Evolutionary conservation across 2,888 invertebrate genomes (phyloP).

Genomic region (Labia minor): DNA sequence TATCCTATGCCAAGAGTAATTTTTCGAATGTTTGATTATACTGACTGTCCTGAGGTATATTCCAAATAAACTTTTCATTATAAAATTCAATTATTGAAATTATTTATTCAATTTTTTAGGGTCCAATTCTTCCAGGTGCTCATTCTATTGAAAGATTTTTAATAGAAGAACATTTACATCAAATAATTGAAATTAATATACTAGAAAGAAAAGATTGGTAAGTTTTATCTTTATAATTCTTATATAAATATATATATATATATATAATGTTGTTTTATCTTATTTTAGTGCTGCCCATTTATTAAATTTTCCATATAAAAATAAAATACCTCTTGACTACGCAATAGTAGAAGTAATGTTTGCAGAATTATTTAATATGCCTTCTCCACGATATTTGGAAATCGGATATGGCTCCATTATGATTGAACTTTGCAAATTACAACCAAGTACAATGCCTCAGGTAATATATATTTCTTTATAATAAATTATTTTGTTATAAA

Average conservation of each 20-base stretch:
- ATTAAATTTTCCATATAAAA: constrained; percentile 82
- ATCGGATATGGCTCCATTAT: constrained; percentile 89
- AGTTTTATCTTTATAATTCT: constrained; percentile 25
- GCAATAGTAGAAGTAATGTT: constrained; percentile 97
- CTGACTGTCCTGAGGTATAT: constrained; percentile 89
- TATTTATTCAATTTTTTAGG: constrained; percentile 29
- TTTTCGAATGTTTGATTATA: constrained; percentile 96
- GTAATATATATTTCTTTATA: constrained; percentile 33
- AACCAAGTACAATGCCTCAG: constrained; percentile 95
- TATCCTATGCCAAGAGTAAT: constrained; percentile 94
- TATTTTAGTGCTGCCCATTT: constrained; percentile 66
- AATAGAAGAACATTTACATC: constrained; percentile 92
- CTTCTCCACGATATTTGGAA: constrained; percentile 77
- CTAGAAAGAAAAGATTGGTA: constrained; percentile 87
- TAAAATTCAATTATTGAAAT: constrained; percentile 13
- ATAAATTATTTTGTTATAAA: background rate
- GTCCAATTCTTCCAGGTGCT: constrained; percentile 80
- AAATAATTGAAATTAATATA: constrained; percentile 80
- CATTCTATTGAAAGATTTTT: constrained; percentile 96
- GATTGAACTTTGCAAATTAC: constrained; percentile 92
- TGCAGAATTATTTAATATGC: constrained; percentile 86
- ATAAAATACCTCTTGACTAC: constrained; percentile 92
- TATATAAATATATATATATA: background rate
- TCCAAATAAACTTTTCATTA: constrained; percentile 15
- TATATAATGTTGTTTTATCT: too few species aligned